phyloP scores from a whole-genome alignment of 2,888 invertebrate species.

The Phlogophora meticulosa region DNA sequence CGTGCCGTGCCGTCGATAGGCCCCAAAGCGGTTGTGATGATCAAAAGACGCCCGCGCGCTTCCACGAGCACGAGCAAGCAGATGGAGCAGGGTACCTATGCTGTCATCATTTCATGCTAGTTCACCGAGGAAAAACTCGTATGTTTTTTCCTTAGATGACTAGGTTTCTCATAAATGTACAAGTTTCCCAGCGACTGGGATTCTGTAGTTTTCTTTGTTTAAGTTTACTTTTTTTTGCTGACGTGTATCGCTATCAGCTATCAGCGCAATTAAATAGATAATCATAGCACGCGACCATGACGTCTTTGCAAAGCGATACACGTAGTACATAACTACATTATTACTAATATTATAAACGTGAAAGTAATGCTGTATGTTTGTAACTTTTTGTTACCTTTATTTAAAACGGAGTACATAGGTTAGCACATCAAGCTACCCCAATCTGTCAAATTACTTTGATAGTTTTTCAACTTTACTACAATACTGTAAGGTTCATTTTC shows the following conservation, averaged over 20 bases:
- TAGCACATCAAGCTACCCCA: too few relatives aligned
- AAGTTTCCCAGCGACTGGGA: conserved; percentile 2
- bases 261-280: neutral
- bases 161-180: neutral
- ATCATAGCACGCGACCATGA: conserved; percentile 4
- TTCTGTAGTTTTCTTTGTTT: conserved; percentile 10
- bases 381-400: too few relatives aligned
- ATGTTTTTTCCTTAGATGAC: neutral
- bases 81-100: neutral
- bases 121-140: neutral
- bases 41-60: too few relatives aligned
- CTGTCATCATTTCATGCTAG: conserved; percentile 1
- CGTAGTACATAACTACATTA: neutral
- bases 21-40: too few relatives aligned
- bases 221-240: conserved; percentile 1
- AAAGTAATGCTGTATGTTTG: too few relatives aligned
- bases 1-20: too few relatives aligned
- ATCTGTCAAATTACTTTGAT: too few relatives aligned
- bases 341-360: too few relatives aligned
- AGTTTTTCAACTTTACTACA: too few relatives aligned
- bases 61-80: neutral
- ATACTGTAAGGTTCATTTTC: too few relatives aligned
- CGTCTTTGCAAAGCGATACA: neutral
- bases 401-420: too few relatives aligned
- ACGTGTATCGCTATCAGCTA: neutral